These are phyloP conservation scores for Anodontia alba DNA, from an alignment of 2,888 invertebrate genomes.

Conservation along the genomic window DNA sequence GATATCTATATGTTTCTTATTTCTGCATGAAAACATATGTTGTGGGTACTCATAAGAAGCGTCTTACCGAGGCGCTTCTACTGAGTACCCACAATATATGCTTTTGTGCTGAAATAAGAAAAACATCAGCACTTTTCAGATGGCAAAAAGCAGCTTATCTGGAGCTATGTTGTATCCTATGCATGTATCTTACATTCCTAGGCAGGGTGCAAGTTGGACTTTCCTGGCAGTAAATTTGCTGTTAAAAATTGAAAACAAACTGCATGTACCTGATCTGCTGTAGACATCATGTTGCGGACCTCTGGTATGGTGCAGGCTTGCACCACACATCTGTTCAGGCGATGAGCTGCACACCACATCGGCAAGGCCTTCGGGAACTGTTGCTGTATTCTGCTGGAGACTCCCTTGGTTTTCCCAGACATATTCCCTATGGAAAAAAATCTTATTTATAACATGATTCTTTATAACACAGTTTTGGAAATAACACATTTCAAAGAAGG, in stretches of 20 bases:
- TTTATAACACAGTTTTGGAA: too few relatives aligned
- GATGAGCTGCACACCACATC: conserved; percentile 42
- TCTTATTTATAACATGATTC: too few relatives aligned
- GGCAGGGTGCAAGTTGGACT: neutral
- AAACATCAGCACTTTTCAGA: neutral
- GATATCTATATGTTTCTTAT: too few relatives aligned
- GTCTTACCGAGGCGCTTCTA: too few relatives aligned
- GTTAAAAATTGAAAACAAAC: conserved; percentile 7
- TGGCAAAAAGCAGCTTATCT: neutral
- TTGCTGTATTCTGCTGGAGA: conserved; percentile 31
- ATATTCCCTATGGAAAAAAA: conserved; percentile 33
- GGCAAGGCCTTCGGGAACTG: conserved; percentile 36
- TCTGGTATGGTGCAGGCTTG: conserved; percentile 12
- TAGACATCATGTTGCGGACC: conserved; percentile 43
- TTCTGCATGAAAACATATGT: too few relatives aligned
- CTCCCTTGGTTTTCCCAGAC: conserved; percentile 37
- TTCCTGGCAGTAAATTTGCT: neutral
- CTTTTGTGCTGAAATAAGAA: neutral
- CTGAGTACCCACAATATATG: too few relatives aligned
- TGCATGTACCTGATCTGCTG: conserved; percentile 29
- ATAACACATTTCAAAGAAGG: too few relatives aligned
- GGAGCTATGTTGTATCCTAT: neutral
- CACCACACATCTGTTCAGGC: conserved; percentile 36
- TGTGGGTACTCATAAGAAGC: too few relatives aligned
- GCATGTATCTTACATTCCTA: neutral